These are phyloP conservation scores for Myioborus melanocephalus DNA, from an alignment of 2,797 vertebrate genomes.

Conservation along the genomic window DNA sequence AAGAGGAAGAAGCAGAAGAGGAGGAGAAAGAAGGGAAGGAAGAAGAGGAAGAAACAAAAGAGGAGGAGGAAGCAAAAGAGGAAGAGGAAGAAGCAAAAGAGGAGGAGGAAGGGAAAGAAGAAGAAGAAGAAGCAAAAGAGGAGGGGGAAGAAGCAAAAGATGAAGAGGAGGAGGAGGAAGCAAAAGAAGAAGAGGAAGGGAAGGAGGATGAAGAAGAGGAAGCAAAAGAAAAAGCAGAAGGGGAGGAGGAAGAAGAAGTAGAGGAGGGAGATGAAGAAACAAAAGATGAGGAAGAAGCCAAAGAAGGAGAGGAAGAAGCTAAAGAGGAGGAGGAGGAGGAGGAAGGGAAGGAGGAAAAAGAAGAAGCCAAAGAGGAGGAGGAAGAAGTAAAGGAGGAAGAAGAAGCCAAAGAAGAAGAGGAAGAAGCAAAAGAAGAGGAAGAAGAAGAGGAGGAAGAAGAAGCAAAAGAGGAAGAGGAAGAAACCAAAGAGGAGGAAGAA, in stretches of 20 bases:
- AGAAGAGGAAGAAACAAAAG: not conserved
- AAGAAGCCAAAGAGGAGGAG: not conserved
- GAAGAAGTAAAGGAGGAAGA: not conserved
- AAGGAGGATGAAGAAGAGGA: not conserved
- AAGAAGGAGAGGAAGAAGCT: fast-evolving
- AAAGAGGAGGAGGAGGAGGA: not conserved
- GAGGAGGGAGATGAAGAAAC: not conserved
- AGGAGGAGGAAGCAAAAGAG: not conserved
- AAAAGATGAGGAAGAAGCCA: no score
- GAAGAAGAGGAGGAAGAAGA: not conserved
- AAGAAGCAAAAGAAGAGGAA: fast-evolving
- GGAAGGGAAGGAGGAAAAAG: fast-evolving
- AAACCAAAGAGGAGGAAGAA: no score
- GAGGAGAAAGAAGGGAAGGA: not conserved
- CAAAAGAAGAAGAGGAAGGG: no score
- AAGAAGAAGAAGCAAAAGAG: fast-evolving
- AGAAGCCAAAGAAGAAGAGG: not conserved
- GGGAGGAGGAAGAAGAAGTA: not conserved
- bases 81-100: not conserved
- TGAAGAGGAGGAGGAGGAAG: not conserved
- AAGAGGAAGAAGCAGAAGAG: not conserved
- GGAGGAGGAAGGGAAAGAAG: fast-evolving
- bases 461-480: not conserved
- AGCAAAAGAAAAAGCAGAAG: fast-evolving
- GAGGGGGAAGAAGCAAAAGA: not conserved